These are phyloP conservation scores for Eristalinus sepulchralis DNA, from an alignment of 2,888 invertebrate species.

Conservation along the genomic window DNA sequence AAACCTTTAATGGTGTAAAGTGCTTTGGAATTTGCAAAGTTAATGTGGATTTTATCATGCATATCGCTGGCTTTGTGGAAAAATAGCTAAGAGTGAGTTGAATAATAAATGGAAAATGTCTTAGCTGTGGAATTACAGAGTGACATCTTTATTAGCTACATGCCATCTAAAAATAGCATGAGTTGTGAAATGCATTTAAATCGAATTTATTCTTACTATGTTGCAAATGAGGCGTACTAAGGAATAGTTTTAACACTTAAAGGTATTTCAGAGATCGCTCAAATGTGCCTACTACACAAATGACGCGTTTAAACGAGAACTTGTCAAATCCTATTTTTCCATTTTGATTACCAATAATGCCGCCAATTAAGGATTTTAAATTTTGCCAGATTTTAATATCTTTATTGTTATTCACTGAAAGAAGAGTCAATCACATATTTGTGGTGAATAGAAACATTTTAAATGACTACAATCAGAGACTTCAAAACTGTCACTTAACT, in stretches of 20 bases:
- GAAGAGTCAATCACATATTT: too few species aligned
- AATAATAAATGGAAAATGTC: conserved; percentile 9
- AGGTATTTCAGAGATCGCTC: not conserved
- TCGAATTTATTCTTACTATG: not conserved
- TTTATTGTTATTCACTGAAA: too few species aligned
- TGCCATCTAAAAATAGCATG: conserved; percentile 16
- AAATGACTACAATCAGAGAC: too few species aligned
- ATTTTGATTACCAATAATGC: too few species aligned
- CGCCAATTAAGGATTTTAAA: too few species aligned
- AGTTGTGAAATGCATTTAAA: conserved; percentile 4
- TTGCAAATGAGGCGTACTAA: not conserved
- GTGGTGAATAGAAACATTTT: too few species aligned
- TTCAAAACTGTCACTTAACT: too few species aligned
- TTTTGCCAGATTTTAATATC: too few species aligned
- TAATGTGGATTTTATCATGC: not conserved
- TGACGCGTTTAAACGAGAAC: too few species aligned
- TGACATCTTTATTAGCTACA: conserved; percentile 18
- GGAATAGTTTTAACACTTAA: not conserved
- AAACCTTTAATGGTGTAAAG: not conserved
- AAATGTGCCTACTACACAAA: too few species aligned
- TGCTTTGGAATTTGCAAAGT: not conserved
- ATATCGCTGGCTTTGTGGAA: not conserved
- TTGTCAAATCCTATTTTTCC: too few species aligned
- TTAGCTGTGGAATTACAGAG: not conserved
- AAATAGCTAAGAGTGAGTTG: conserved; percentile 2